Evolutionary conservation across 2,113 vertebrate genomes (phyloP), one percentile per base, ranked within the genome.

Genomic region (Rana temporaria): DNA sequence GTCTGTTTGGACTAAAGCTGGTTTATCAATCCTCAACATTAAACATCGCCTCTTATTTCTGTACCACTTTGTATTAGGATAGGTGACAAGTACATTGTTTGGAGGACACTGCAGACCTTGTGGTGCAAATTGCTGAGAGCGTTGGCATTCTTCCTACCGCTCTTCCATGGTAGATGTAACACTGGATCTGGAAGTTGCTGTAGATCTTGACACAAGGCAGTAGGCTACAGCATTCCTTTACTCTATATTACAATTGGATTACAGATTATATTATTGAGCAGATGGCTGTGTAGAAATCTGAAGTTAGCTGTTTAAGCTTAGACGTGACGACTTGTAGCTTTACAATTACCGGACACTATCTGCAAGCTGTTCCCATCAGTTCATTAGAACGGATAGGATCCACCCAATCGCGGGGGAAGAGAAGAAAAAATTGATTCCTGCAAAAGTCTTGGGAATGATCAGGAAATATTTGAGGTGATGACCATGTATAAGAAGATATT

Each of bases 321-420:
- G 9, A 48, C 12, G 42, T 48, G 9, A 48, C 7, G 34, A 6
- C 32, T 34, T 34, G 32, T 42, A 66, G 24, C n/a, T 22, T 26
- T 24, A 71, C 6, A 18, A 55, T 26, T 15, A 71, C 69, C 24
- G 0, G 66, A 69, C 9, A 65, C 16, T 59, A 73, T 81, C 68
- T 65, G 68, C n/a, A 81, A 64, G n/a, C 7, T 4, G 1, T 68
- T 79, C 59, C 65, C 56, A 69, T 69, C 78, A 60, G 65, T 65
- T 79, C 63, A 66, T 78, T 20, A 59, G 57, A 24, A 30, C 15
- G 15, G 8, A 30, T 30, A 30, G 26, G 52, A 60, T 22, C 79
- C 79, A 81, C 79, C 69, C 79, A 81, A 56, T 59, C 32, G 6
- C 42, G 56, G 20, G 18, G 17, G 12, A 63, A 32, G 14, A 70